A percentile compares a stretch with the other conserved stretches of the same genome.
phyloP scores from a whole-genome alignment of 1,140 invertebrate species.

The Zaprionus capensis region DNA sequence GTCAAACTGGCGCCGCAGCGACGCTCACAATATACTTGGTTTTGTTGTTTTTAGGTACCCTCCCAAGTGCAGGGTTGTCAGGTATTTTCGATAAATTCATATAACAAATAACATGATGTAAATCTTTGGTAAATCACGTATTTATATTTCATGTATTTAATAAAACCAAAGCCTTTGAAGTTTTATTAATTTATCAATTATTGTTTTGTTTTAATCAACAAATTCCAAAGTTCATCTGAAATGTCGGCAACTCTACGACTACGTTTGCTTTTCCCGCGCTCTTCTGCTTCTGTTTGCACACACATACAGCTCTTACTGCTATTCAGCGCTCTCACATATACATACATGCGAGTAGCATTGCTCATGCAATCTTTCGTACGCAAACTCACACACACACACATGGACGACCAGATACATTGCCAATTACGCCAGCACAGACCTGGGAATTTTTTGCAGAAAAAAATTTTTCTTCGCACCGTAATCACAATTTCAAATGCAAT shows the following conservation, averaged over 20 bases:
- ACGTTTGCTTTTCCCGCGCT: constrained; percentile 46
- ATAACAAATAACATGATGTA: not conserved
- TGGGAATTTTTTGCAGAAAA: constrained; percentile 76
- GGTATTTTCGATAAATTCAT: not conserved
- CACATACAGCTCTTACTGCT: constrained; percentile 21
- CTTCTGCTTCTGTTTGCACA: constrained; percentile 47
- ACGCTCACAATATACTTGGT: constrained; percentile 57
- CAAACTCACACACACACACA: constrained; percentile 43
- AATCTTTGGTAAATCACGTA: not conserved
- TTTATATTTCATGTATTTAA: not conserved
- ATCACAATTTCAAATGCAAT: constrained; percentile 72
- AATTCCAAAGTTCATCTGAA: constrained; percentile 8
- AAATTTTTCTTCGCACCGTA: constrained; percentile 67
- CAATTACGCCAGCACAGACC: constrained; percentile 71
- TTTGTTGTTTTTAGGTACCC: constrained; percentile 73
- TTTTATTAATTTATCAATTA: not conserved
- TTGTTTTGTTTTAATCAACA: not conserved
- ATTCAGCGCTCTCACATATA: constrained; percentile 46
- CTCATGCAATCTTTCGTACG: constrained; percentile 8
- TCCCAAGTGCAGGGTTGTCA: constrained; percentile 61
- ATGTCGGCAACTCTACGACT: constrained; percentile 55
- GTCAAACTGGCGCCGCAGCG: constrained; percentile 72
- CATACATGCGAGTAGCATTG: constrained; percentile 17
- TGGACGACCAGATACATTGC: constrained; percentile 40
- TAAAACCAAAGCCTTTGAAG: not conserved